A percentile compares a stretch with the other conserved stretches of the same genome.
phyloP scores from a whole-genome alignment of 2,113 vertebrate species.

The Arvicanthis niloticus region DNA sequence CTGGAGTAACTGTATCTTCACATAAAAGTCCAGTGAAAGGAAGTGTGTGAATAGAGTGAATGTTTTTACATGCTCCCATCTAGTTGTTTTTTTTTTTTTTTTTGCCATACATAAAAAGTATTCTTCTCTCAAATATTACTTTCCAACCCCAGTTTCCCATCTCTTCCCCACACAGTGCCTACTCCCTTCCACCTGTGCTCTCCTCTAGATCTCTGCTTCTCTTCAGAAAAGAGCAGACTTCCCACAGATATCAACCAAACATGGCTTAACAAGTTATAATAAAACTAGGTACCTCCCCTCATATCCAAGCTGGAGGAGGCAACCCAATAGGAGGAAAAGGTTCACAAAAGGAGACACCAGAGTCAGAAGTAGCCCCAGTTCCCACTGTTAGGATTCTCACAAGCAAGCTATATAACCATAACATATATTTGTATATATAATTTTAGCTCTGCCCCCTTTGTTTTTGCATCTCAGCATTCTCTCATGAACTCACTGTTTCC shows the following conservation, averaged over 20 bases:
- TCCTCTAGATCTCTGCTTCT: background rate
- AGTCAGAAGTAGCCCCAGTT: background rate
- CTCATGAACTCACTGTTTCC: slow-evolving; percentile 54
- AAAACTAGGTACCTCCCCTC: background rate
- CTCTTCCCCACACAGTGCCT: rapidly evolving
- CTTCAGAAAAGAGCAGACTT: background rate
- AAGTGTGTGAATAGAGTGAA: background rate
- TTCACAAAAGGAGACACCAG: background rate
- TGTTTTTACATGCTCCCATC: background rate
- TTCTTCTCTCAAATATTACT: background rate
- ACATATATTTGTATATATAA: background rate
- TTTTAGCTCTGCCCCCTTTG: slow-evolving; percentile 29
- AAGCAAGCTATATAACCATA: background rate
- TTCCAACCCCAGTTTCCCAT: background rate
- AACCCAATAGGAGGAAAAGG: background rate
- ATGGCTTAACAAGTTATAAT: background rate
- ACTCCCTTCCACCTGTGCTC: background rate
- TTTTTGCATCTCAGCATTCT: slow-evolving; percentile 34
- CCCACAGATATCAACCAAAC: background rate
- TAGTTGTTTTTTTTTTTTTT: no score
- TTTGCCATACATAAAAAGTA: background rate
- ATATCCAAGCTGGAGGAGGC: background rate
- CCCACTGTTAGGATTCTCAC: background rate
- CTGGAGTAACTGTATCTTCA: background rate
- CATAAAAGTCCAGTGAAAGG: background rate